Percentiles rank a stretch among this genome's conserved stretches.
These are phyloP conservation scores for Meloe dianella DNA, from an alignment of 2,888 invertebrate genomes.

Conservation along the genomic window DNA sequence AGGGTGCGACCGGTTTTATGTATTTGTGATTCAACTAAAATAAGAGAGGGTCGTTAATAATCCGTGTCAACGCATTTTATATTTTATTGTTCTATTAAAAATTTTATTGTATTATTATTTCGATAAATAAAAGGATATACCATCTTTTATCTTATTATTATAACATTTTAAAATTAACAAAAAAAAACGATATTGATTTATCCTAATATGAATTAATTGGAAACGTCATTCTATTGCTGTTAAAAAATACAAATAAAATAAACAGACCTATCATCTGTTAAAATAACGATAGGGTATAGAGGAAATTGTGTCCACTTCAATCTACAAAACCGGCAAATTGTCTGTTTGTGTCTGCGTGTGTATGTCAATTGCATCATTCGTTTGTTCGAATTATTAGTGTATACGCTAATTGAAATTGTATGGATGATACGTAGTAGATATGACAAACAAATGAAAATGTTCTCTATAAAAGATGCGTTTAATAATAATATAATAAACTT, in stretches of 20 bases:
- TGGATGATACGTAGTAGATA: background rate
- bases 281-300: background rate
- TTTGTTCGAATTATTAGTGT: background rate
- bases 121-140: background rate
- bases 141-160: background rate
- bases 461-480: background rate
- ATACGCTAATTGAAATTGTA: background rate
- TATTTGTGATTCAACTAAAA: conserved; percentile 6
- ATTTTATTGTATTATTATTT: background rate
- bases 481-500: too few relatives aligned
- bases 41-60: conserved; percentile 5
- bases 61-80: conserved; percentile 11
- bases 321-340: background rate
- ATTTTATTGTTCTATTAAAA: conserved; percentile 9
- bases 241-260: background rate
- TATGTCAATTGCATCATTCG: conserved; percentile 4
- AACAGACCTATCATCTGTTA: background rate
- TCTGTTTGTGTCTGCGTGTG: background rate
- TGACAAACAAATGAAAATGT: background rate
- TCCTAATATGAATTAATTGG: background rate
- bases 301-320: background rate
- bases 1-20: conserved; percentile 12
- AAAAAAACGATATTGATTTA: background rate
- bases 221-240: background rate
- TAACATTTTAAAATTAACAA: background rate